Evolutionary conservation across 2,797 vertebrate species (phyloP).

Genomic region (Glyptemys insculpta): DNA sequence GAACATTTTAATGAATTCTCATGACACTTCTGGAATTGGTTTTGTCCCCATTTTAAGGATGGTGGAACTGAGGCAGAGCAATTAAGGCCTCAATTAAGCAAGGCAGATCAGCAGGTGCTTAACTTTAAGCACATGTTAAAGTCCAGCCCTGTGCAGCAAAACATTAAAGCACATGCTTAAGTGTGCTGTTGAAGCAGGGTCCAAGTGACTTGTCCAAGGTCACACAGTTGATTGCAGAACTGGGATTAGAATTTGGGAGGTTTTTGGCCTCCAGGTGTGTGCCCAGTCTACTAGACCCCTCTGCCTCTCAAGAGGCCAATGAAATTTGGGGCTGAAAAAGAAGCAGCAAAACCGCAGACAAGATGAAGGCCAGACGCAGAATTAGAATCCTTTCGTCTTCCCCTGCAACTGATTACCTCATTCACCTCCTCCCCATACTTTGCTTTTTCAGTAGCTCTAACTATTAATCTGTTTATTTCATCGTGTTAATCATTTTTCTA

Average conservation of each 20-base stretch:
- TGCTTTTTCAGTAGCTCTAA: background rate
- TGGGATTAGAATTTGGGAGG: background rate
- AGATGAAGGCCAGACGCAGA: background rate
- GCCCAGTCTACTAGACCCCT: background rate
- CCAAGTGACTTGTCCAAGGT: background rate
- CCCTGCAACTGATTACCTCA: background rate
- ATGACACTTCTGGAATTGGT: background rate
- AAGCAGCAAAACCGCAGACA: background rate
- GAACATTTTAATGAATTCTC: background rate
- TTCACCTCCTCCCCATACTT: background rate
- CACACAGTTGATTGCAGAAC: background rate
- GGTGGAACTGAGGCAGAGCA: background rate
- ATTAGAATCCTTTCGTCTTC: background rate
- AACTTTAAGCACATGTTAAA: background rate
- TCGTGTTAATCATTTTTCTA: background rate
- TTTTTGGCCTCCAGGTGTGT: background rate
- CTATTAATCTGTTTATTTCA: background rate
- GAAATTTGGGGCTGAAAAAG: background rate
- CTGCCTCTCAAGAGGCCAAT: background rate
- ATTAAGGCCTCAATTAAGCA: background rate
- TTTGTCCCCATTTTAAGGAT: too few species aligned
- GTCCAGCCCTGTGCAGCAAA: background rate
- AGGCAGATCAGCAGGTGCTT: background rate
- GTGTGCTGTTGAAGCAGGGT: background rate
- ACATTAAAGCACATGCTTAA: background rate